Evolutionary conservation across 2,888 invertebrate genomes (phyloP).

Genomic region (Blastobasis adustella): DNA sequence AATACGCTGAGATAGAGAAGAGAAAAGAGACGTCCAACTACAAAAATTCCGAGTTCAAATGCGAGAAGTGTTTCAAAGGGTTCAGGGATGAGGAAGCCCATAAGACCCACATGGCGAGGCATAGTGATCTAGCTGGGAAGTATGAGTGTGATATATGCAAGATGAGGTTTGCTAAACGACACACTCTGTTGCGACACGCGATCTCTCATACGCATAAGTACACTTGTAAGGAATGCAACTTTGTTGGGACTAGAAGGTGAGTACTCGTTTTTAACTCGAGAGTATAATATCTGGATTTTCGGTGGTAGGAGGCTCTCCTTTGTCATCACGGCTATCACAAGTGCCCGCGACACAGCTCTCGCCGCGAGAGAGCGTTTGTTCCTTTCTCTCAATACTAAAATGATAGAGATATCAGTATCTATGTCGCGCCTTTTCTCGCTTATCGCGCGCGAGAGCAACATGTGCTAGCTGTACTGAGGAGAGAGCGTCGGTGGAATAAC

Average conservation of each 20-base stretch:
- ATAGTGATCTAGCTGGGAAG: not conserved
- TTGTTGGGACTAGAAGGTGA: conserved; percentile 7
- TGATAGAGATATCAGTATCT: no score
- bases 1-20: conserved; percentile 3
- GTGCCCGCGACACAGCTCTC: no score
- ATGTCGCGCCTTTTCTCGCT: no score
- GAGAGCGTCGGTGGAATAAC: no score
- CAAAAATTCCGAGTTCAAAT: conserved; percentile 4
- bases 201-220: conserved; percentile 8
- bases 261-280: not conserved
- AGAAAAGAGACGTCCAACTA: conserved; percentile 5
- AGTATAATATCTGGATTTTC: no score
- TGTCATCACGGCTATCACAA: no score
- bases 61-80: conserved; percentile 8
- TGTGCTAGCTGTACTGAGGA: no score
- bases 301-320: no score
- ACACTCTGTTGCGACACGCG: conserved; percentile 2
- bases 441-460: no score
- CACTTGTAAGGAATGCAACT: conserved; percentile 7
- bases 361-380: no score
- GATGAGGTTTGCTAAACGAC: conserved; percentile 3
- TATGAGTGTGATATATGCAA: conserved; percentile 4
- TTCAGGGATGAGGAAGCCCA: conserved; percentile 5
- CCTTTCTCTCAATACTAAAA: no score
- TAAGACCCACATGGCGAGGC: conserved; percentile 5